These are phyloP conservation scores for Pristionchus japonicus DNA, from an alignment of 2,888 invertebrate species.

Conservation along the genomic window DNA sequence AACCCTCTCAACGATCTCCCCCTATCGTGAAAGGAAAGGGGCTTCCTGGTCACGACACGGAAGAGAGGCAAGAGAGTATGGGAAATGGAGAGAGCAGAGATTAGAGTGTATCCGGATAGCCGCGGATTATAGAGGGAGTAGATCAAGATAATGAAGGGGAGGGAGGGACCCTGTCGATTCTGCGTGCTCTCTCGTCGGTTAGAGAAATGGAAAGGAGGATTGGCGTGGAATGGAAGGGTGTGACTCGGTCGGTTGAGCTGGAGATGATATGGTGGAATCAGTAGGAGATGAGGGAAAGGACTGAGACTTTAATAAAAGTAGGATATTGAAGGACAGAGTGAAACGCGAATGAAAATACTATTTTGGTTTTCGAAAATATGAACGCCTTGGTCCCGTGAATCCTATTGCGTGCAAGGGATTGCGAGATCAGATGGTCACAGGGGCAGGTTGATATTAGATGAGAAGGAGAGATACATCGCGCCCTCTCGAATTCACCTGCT, in stretches of 20 bases:
- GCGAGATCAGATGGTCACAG: not conserved
- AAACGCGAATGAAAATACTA: not conserved
- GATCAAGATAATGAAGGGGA: slow-evolving; percentile 16
- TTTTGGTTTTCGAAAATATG: too few species aligned
- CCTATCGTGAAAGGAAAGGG: not conserved
- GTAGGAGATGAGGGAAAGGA: not conserved
- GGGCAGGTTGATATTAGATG: not conserved
- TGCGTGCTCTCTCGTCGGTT: not conserved
- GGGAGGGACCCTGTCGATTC: not conserved
- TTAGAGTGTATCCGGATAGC: slow-evolving; percentile 24
- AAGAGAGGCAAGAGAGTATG: not conserved
- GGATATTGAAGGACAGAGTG: too few species aligned
- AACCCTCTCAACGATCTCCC: slow-evolving; percentile 5
- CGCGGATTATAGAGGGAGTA: slow-evolving; percentile 5
- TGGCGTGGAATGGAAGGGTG: not conserved
- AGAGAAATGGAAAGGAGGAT: not conserved
- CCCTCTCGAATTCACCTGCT: too few species aligned
- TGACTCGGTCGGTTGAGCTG: not conserved
- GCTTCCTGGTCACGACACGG: slow-evolving; percentile 33
- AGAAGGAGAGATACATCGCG: not conserved
- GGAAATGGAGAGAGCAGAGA: slow-evolving; percentile 12
- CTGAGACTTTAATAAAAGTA: too few species aligned
- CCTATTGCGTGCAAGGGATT: not conserved
- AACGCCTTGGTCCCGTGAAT: not conserved
- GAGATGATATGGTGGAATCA: not conserved